Evolutionary conservation across 2,888 invertebrate species (phyloP).

Genomic region (Scrobipalpa costella): DNA sequence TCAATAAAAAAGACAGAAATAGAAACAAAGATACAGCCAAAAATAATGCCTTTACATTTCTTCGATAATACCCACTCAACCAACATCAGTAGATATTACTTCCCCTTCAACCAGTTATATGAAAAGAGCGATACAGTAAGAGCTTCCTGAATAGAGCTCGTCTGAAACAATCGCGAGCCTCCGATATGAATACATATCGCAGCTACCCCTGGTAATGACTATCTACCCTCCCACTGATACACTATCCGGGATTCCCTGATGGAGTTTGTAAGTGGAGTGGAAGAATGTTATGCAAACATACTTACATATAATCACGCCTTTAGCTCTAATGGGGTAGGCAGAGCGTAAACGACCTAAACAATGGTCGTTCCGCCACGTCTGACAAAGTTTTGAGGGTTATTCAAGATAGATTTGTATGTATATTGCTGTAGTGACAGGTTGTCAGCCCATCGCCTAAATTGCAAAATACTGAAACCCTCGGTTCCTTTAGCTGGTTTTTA

Average conservation of each 20-base stretch:
- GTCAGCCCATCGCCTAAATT: no score
- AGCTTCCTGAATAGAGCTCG: conserved; percentile 26
- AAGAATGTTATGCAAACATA: neutral
- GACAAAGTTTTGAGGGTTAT: no score
- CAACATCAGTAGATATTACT: neutral
- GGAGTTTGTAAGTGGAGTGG: neutral
- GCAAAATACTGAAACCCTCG: no score
- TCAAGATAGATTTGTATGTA: no score
- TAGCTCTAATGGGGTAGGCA: no score
- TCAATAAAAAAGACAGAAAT: neutral
- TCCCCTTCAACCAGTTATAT: neutral
- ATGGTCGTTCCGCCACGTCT: no score
- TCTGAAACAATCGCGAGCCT: conserved; percentile 37
- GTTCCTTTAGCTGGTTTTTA: no score
- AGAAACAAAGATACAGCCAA: neutral
- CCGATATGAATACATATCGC: conserved; percentile 36
- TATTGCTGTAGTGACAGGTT: no score
- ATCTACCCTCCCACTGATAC: conserved; percentile 19
- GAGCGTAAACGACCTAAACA: no score
- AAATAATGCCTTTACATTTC: neutral
- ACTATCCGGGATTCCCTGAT: conserved; percentile 14
- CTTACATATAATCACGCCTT: no score
- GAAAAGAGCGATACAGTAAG: conserved; percentile 4
- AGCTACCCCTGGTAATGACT: conserved; percentile 37
- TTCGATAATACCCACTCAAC: neutral